A percentile compares a stretch with the other conserved stretches of the same genome.
These are phyloP conservation scores for Porites divaricata DNA, from an alignment of 92 coral and sea anemone genomes.

Conservation along the genomic window DNA sequence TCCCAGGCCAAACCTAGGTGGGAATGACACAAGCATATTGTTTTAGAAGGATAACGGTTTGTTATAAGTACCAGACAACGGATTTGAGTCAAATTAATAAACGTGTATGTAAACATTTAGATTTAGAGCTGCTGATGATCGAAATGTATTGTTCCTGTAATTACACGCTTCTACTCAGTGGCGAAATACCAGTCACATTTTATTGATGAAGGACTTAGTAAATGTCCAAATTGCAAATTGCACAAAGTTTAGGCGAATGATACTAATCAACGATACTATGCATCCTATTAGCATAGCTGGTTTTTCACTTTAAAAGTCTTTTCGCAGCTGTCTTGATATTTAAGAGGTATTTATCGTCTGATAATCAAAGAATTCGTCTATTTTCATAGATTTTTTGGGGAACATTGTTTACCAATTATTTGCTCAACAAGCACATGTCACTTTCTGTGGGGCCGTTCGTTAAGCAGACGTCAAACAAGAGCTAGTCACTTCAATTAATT, in stretches of 20 bases:
- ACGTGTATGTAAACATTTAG: constrained; percentile 20
- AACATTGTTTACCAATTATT: constrained; percentile 6
- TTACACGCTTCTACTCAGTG: background rate
- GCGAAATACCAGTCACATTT: background rate
- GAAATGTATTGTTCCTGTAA: constrained; percentile 22
- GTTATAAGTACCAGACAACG: constrained; percentile 1
- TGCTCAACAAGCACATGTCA: constrained; percentile 6
- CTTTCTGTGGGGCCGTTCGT: background rate
- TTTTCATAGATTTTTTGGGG: background rate
- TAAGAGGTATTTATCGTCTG: background rate
- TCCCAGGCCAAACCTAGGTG: background rate
- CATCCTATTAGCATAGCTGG: background rate
- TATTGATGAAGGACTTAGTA: background rate
- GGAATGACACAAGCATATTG: background rate
- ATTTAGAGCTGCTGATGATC: constrained; percentile 14
- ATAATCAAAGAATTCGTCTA: background rate
- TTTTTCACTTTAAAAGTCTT: background rate
- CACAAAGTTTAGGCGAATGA: background rate
- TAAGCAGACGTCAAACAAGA: background rate
- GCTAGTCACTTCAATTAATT: background rate
- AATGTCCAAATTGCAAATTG: background rate
- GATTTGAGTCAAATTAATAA: background rate
- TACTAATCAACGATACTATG: background rate
- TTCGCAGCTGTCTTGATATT: background rate
- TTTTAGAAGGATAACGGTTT: too few species aligned